phyloP scores from a whole-genome alignment of 2,797 vertebrate genomes.

The Delichon dasypus region DNA sequence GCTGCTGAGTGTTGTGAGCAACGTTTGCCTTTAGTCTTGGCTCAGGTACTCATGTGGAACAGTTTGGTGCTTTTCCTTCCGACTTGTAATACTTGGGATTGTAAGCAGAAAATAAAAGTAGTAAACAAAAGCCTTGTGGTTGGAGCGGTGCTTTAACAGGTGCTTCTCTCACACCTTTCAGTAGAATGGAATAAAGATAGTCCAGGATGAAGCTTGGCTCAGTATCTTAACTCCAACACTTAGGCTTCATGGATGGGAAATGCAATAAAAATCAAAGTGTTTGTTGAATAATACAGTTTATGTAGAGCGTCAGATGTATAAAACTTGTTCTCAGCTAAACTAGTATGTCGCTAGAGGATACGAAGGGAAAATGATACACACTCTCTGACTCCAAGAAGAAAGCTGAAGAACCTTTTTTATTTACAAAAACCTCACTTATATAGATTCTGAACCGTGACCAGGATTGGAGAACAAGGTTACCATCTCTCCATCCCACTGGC shows the following conservation, averaged over 20 bases:
- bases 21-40: slow-evolving; percentile 61
- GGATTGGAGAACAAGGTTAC: too few species aligned
- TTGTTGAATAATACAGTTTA: not conserved
- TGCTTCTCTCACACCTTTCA: not conserved
- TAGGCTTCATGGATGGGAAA: not conserved
- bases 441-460: too few species aligned
- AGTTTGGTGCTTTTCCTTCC: slow-evolving; percentile 70
- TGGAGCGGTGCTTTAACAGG: not conserved
- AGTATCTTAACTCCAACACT: not conserved
- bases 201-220: not conserved
- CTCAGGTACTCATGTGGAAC: slow-evolving; percentile 73
- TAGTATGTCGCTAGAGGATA: too few species aligned
- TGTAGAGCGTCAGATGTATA: not conserved
- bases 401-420: too few species aligned
- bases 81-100: slow-evolving; percentile 56
- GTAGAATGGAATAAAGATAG: not conserved
- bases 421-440: too few species aligned
- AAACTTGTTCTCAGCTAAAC: not conserved
- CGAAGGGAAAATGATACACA: too few species aligned
- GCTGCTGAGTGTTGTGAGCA: slow-evolving; percentile 9
- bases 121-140: slow-evolving; percentile 17
- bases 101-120: slow-evolving; percentile 70
- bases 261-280: not conserved
- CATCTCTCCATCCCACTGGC: too few species aligned
- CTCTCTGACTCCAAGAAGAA: too few species aligned